Conservation (phyloP, 2,113 vertebrate genomes). For the Paraplagusia blochii region DNA sequence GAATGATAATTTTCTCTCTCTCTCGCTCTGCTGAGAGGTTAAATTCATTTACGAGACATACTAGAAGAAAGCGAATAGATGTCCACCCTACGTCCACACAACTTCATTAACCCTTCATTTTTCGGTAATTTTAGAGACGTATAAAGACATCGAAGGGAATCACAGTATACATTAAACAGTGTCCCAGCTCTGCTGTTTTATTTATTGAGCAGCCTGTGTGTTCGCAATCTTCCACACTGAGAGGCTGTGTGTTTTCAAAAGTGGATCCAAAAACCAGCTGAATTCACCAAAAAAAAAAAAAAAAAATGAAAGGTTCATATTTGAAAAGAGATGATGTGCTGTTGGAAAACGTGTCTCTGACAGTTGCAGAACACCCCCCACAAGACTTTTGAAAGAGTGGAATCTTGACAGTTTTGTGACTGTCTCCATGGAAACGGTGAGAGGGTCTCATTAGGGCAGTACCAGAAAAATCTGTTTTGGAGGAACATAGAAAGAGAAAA, state of each 20-base stretch:
- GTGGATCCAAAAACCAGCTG: constrained; percentile 63
- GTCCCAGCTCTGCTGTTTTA: constrained; percentile 44
- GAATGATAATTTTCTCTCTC: no score
- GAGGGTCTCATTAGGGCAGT: constrained; percentile 75
- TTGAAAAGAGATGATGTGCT: constrained; percentile 60
- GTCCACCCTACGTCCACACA: no score
- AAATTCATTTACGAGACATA: not conserved
- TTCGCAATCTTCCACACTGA: constrained; percentile 51
- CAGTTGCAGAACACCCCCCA: constrained; percentile 68
- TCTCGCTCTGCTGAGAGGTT: no score
- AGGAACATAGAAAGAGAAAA: constrained; percentile 15
- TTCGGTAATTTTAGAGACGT: no score
- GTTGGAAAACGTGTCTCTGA: constrained; percentile 74
- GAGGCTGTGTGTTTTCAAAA: constrained; percentile 57
- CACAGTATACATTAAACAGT: constrained; percentile 36
- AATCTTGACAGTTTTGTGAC: constrained; percentile 81
- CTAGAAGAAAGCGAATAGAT: constrained; percentile 9
- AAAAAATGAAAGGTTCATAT: constrained; percentile 66
- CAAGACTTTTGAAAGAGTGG: constrained; percentile 70
- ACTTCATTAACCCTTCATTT: no score
- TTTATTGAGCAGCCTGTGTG: constrained; percentile 59
- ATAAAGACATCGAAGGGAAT: no score
- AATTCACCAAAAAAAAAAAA: constrained; percentile 67
- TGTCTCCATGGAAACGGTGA: constrained; percentile 78
- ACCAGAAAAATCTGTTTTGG: constrained; percentile 64